These are phyloP conservation scores for Onychostruthus taczanowskii DNA, from an alignment of 2,113 vertebrate species.

Conservation along the genomic window DNA sequence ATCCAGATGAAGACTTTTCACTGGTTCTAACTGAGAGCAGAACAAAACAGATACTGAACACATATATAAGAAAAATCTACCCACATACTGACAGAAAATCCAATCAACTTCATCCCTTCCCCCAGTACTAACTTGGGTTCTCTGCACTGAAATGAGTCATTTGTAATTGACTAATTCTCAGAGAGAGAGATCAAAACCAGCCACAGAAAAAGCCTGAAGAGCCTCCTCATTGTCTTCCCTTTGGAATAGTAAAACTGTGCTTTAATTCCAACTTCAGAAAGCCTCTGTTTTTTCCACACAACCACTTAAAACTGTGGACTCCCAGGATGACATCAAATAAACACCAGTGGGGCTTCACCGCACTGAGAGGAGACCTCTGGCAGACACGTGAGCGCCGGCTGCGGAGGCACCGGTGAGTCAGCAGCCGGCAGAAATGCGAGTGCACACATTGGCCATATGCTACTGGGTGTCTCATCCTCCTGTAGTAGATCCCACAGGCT, in stretches of 20 bases:
- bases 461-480: background rate
- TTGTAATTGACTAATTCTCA: background rate
- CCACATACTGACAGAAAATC: background rate
- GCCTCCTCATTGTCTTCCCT: background rate
- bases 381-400: accelerated
- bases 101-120: background rate
- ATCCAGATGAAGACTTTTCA: background rate
- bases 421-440: accelerated
- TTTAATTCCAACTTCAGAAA: background rate
- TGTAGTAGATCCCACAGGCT: background rate
- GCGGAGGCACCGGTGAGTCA: background rate
- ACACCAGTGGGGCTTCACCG: background rate
- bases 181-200: background rate
- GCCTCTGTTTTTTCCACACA: background rate
- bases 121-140: background rate
- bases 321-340: background rate
- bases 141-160: background rate
- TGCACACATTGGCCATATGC: background rate
- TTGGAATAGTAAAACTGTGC: background rate
- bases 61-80: background rate
- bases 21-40: background rate
- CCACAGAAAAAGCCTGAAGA: background rate
- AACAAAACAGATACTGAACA: background rate
- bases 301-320: background rate
- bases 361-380: accelerated